Evolutionary conservation across 2,888 invertebrate genomes (phyloP).

Genomic region (Xylophagus ater): DNA sequence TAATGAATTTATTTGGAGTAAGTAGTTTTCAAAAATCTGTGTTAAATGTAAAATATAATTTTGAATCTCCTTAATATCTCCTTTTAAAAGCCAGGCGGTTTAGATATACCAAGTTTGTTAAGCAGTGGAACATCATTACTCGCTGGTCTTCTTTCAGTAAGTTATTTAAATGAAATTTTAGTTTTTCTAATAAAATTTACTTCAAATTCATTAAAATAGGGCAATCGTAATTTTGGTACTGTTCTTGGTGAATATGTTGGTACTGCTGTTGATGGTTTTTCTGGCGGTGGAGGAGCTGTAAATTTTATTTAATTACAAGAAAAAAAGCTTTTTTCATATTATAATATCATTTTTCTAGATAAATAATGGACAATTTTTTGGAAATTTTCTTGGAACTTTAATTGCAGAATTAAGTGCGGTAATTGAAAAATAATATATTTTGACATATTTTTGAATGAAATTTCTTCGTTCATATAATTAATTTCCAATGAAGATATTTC

Average conservation of each 20-base stretch:
- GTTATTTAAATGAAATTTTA: not conserved
- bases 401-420: slow-evolving; percentile 38
- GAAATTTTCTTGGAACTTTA: slow-evolving; percentile 36
- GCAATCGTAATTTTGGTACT: slow-evolving; percentile 36
- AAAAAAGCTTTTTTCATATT: not conserved
- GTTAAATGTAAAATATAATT: not conserved
- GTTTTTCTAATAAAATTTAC: not conserved
- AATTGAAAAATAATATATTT: slow-evolving; percentile 26
- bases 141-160: slow-evolving; percentile 31
- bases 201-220: slow-evolving; percentile 19
- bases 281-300: slow-evolving; percentile 39
- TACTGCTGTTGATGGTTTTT: slow-evolving; percentile 35
- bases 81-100: slow-evolving; percentile 31
- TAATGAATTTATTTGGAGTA: slow-evolving; percentile 37
- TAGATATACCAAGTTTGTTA: slow-evolving; percentile 33
- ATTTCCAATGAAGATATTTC: too few relatives aligned
- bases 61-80: slow-evolving; percentile 5
- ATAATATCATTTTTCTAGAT: slow-evolving; percentile 31
- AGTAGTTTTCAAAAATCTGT: slow-evolving; percentile 13
- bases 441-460: not conserved
- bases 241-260: slow-evolving; percentile 36
- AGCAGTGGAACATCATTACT: slow-evolving; percentile 32
- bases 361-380: slow-evolving; percentile 37
- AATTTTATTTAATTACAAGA: slow-evolving; percentile 11
- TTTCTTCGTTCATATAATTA: slow-evolving; percentile 1